Conservation (phyloP, 2,113 vertebrate species). For the Ictidomys tridecemlineatus region DNA sequence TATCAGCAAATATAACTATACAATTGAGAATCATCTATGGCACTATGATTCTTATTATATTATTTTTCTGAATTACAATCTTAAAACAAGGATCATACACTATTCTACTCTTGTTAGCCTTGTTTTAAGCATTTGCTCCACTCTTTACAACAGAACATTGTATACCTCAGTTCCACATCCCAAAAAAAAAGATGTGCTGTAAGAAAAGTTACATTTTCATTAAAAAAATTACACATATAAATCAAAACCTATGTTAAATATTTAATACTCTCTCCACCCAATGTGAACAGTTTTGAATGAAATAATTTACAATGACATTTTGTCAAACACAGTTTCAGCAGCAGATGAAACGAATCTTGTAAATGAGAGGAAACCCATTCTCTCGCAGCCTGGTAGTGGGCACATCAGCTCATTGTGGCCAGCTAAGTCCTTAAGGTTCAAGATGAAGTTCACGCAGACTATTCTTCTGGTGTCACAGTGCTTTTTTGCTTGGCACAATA, state of each 20-base stretch:
- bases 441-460: slow-evolving; percentile 87
- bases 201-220: slow-evolving; percentile 91
- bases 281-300: slow-evolving; percentile 89
- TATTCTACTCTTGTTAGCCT: slow-evolving; percentile 89
- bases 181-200: slow-evolving; percentile 90
- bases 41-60: slow-evolving; percentile 91
- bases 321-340: slow-evolving; percentile 91
- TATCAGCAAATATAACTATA: slow-evolving; percentile 91
- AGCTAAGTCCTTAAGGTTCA: slow-evolving; percentile 87
- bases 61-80: slow-evolving; percentile 91
- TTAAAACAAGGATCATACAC: slow-evolving; percentile 91
- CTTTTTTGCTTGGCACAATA: slow-evolving; percentile 91
- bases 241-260: slow-evolving; percentile 96
- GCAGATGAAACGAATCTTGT: slow-evolving; percentile 90
- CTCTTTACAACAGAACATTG: slow-evolving; percentile 92
- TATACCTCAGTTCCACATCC: slow-evolving; percentile 91
- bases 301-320: slow-evolving; percentile 94
- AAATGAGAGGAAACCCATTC: slow-evolving; percentile 86
- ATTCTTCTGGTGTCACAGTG: slow-evolving; percentile 91
- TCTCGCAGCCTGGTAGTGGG: slow-evolving; percentile 83
- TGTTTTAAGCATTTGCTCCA: slow-evolving; percentile 90
- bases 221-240: slow-evolving; percentile 92
- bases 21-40: slow-evolving; percentile 88
- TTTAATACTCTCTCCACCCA: slow-evolving; percentile 93
- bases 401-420: slow-evolving; percentile 86